These are phyloP conservation scores for Coregonus sp. DNA, from an alignment of 2,797 vertebrate species.

Conservation along the genomic window DNA sequence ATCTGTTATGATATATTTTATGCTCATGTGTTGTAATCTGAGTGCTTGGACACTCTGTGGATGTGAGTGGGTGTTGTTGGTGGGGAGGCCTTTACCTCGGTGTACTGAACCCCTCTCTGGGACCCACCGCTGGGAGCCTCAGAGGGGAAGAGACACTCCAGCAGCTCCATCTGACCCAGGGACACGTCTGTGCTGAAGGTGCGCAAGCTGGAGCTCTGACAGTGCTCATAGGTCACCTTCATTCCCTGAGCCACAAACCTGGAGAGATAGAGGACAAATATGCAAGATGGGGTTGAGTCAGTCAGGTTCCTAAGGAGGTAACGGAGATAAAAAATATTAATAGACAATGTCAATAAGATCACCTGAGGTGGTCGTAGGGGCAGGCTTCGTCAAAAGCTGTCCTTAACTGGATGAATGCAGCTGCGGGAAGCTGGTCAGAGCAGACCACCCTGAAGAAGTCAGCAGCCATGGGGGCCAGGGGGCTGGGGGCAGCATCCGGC, in stretches of 20 bases:
- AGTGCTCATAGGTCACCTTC: constrained; percentile 91
- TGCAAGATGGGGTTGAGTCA: background rate
- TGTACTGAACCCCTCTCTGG: constrained; percentile 89
- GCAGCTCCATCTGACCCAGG: constrained; percentile 86
- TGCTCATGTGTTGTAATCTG: background rate
- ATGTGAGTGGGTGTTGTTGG: background rate
- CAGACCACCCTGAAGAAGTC: constrained; percentile 89
- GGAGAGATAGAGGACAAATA: constrained; percentile 24
- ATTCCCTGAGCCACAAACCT: constrained; percentile 90
- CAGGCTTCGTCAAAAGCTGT: constrained; percentile 90
- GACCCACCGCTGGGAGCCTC: constrained; percentile 76
- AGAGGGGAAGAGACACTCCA: constrained; percentile 93
- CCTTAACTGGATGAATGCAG: constrained; percentile 84
- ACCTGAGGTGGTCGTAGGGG: constrained; percentile 97
- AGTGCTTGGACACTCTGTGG: background rate
- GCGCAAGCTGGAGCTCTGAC: constrained; percentile 83
- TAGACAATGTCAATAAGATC: constrained; percentile 26
- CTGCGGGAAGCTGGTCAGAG: constrained; percentile 75
- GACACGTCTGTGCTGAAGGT: constrained; percentile 87
- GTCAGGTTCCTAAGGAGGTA: constrained; percentile 17
- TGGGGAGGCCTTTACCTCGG: constrained; percentile 81
- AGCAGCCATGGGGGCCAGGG: constrained; percentile 86
- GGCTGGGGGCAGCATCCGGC: constrained; percentile 86
- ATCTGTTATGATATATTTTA: background rate
- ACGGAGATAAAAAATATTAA: background rate